Base-by-base conservation (phyloP, 2,888 invertebrate species). In the Ischnus inquisitorius region DNA sequence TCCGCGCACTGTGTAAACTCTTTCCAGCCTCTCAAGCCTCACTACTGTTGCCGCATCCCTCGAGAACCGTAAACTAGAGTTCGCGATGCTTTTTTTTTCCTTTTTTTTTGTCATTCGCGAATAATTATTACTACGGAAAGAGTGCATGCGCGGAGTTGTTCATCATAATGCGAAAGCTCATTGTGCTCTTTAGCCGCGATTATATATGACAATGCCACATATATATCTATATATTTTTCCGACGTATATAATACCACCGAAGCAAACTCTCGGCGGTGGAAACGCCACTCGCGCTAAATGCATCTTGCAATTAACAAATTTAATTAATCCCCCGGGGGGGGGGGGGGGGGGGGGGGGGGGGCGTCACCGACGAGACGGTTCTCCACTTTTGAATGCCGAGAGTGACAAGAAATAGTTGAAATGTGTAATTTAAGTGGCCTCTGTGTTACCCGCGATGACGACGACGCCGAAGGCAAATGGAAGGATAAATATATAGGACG, bases 221-320 rank as follows among this genome's bases (percentile, higher is more conserved):
- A 46, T 28, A 68, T 22, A 25, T 25, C 25, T 28, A 68, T 22
- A 19, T 54, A 69, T 22, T 25, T 57, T 10, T 71, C 19, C 14
- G 19, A 54, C 19, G 12, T 12, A 1, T 12, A 16, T 64, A 54
- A 28, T 67, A 41, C 57, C 72, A 41, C 57, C 43, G 34, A 48
- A 68, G 48, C 22, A 69, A 78, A 69, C 41, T 68, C 25, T 82
- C 76, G 48, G 43, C 34, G 28, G 62, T 14, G 64, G 19, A 79
- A 82, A 72, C 57, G 39, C 72, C 41, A 43, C 19, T 69, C 75
- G 72, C 85, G 88, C 88, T 92, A 92, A 93, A 91, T 91, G 90
- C 92, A 91, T 90, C 90, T 91, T 91, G 91, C 92, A 93, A 92
- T 93, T 93, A 92, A 92, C 92, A 88, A 92, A 93, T 92, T 92